Conservation (phyloP, 2,113 vertebrate species). For the Phoenicopterus ruber region DNA sequence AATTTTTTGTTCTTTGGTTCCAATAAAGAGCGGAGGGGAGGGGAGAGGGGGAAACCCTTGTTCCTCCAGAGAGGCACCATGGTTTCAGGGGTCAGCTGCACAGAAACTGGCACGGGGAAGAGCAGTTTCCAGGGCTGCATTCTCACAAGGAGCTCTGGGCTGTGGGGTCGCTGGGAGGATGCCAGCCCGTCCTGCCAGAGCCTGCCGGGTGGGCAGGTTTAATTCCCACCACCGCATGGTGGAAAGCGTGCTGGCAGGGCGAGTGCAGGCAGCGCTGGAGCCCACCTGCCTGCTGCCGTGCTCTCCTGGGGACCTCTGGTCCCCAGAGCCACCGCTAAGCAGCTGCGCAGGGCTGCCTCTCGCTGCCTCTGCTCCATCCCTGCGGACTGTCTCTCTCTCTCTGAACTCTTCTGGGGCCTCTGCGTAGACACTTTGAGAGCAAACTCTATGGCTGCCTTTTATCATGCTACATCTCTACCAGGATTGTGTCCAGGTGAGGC, state of each 20-base stretch:
- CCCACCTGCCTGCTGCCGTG: not conserved
- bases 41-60: not conserved
- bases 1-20: slow-evolving; percentile 20
- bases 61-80: not conserved
- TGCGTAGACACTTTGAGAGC: not conserved
- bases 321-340: fast-evolving
- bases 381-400: fast-evolving
- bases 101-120: not conserved
- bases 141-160: not conserved
- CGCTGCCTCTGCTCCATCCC: not conserved
- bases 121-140: not conserved
- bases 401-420: not conserved
- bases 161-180: fast-evolving
- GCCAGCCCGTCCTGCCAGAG: not conserved
- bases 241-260: not conserved
- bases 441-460: not conserved
- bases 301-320: not conserved
- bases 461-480: not conserved
- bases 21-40: not conserved
- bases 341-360: not conserved
- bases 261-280: not conserved
- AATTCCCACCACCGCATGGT: not conserved
- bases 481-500: not conserved
- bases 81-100: not conserved
- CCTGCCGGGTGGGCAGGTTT: not conserved